Evolutionary conservation across 2,113 vertebrate species (phyloP), one percentile per base, ranked within the genome.

Genomic region (Axis porcinus): DNA sequence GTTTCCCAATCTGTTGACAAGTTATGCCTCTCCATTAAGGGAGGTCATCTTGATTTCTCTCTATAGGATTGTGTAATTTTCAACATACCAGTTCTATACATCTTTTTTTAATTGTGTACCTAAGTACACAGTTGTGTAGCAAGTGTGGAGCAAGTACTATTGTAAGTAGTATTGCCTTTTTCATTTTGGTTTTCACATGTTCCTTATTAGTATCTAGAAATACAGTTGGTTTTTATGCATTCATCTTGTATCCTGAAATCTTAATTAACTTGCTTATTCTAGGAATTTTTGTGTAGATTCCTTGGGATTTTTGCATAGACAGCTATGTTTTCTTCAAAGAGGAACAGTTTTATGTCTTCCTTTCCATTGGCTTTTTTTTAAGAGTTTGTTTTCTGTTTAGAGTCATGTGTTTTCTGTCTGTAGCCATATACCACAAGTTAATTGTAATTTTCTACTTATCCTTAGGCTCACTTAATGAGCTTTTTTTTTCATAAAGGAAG

Each of bases 361-460:
- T 94, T 76, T 92, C 36, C 50, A 50, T 47, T 47, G 54, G 28
- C 62, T 64, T n/a, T 78, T 94, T 74, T 64, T 78, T 57, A 45
- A 84, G 62, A 5, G n/a, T 79, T 55, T 55, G 2, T 92, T 97
- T 94, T 91, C 78, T 92, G 8, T 70, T 79, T 76, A 89, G 40
- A 57, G 28, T 89, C 78, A 19, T 91, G 76, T 70, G 50, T 94
- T 94, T 96, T 91, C 76, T 78, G 14, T 87, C 40, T 0, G 17
- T 25, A 94, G 57, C n/a, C 19, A n/a, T 27, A 89, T 7, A 58
- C 11, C n/a, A 79, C 85, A 60, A n/a, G 57, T 97, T 89, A 96
- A 85, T 74, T 92, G 10, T 96, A 21, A 21, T 81, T 96, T 89
- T 81, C 67, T 97, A 0, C 40, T 94, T 92, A 92, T 45, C n/a